Base-by-base conservation (phyloP, 2,797 vertebrate species). In the Eleutherodactylus coqui region DNA sequence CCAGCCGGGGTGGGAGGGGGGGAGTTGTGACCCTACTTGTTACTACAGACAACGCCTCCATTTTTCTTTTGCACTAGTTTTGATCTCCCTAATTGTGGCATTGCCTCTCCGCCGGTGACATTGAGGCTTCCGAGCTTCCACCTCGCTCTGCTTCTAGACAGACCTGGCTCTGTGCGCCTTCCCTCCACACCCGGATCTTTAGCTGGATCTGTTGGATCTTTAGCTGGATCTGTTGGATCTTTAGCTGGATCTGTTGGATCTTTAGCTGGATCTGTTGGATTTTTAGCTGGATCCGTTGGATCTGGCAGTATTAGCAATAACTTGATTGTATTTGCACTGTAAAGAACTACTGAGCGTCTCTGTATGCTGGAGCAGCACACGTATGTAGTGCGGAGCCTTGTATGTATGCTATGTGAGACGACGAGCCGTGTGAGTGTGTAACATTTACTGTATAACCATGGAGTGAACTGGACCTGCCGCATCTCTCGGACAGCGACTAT, bases 401-500 rank as follows among this genome's bases (percentile, higher is more conserved):
- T 47, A 27, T 75, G 55, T 86, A 24, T 86, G 36, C 14, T 29
- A 51, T 85, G 29, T 49, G 77, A 84, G 70, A 27, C 27, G 72
- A 58, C 9, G 19, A 16, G 34, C 41, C n/a, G 43, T 36, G 45
- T 27, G n/a, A n/a, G 41, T 41, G 45, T 51, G 27, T 53, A 53
- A 49, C 19, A 34, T 53, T 67, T 82, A 9, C 53, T 72, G 64
- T 49, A 81, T 29, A 45, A 64, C 43, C 1, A 49, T 45, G 34
- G 53, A 51, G 32, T 72, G 47, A 82, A 70, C 80, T 41, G 34
- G 17, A 69, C 80, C 64, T 72, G 49, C 80, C 55, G 45, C 36
- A 79, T 55, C 72, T 82, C 72, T 41, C 43, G 55, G 36, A 69
- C 72, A 82, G 58, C 78, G 60, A 82, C 76, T 69, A 24, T 79